Conservation (phyloP, 2,113 vertebrate genomes). For the Corythoichthys haematopterus region DNA sequence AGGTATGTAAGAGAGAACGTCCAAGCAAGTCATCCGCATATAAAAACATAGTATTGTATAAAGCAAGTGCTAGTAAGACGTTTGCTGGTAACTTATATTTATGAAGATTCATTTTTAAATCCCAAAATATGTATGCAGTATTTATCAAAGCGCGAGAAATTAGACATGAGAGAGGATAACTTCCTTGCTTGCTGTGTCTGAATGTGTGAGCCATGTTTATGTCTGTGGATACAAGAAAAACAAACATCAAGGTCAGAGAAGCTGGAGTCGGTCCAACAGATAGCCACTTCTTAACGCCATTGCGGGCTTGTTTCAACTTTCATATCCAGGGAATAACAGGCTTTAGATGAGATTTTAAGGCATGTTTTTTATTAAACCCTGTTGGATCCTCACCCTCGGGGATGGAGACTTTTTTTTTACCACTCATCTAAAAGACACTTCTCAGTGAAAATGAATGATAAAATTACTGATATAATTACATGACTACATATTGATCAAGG, state of each 20-base stretch:
- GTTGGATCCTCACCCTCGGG: not conserved
- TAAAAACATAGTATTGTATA: conserved; percentile 16
- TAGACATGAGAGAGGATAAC: conserved; percentile 43
- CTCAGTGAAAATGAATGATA: not conserved
- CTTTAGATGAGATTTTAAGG: conserved; percentile 27
- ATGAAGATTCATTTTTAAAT: conserved; percentile 14
- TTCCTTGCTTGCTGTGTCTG: conserved; percentile 49
- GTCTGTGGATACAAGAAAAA: conserved; percentile 63
- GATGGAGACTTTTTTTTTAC: not conserved
- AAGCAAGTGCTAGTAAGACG: conserved; percentile 15
- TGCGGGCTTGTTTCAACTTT: conserved; percentile 39
- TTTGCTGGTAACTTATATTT: conserved; percentile 13
- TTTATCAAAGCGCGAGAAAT: conserved; percentile 23
- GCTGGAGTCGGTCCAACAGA: conserved; percentile 57
- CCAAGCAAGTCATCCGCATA: not conserved
- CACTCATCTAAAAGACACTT: conserved; percentile 9
- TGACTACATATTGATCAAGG: not conserved
- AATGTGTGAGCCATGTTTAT: conserved; percentile 54
- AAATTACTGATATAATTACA: not conserved
- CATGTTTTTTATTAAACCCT: conserved; percentile 29
- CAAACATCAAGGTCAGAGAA: conserved; percentile 67
- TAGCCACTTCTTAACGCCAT: conserved; percentile 37
- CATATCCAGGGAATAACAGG: conserved; percentile 15
- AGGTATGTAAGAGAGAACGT: conserved; percentile 38
- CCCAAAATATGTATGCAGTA: conserved; percentile 7